A percentile compares a stretch with the other conserved stretches of the same genome.
Evolutionary conservation across 1,140 invertebrate genomes (phyloP).

Genomic region (Pomacea maculata): DNA sequence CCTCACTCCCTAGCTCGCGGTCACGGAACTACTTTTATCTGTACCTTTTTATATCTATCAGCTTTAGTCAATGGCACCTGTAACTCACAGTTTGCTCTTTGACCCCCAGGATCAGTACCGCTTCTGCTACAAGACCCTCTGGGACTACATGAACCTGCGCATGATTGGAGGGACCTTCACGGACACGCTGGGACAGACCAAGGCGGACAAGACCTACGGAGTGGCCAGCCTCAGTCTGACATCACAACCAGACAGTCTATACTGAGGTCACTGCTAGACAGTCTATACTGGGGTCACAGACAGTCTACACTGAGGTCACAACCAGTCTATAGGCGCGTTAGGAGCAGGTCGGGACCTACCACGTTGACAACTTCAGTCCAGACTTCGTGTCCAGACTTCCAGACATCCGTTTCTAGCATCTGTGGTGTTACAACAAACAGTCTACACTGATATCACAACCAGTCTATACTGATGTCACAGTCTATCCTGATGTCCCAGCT

Average conservation of each 20-base stretch:
- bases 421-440: too few species aligned
- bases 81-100: background rate
- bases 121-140: slow-evolving; percentile 60
- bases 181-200: slow-evolving; percentile 45
- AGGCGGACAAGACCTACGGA: slow-evolving; percentile 38
- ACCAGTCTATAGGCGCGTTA: background rate
- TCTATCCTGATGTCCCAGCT: background rate
- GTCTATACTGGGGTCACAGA: background rate
- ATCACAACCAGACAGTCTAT: slow-evolving; percentile 32
- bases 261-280: background rate
- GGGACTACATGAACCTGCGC: slow-evolving; percentile 61
- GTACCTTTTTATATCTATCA: background rate
- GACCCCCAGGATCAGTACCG: slow-evolving; percentile 59
- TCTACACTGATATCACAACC: background rate
- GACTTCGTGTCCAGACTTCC: too few species aligned
- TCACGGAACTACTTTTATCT: background rate
- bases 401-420: too few species aligned
- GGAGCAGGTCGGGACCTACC: too few species aligned
- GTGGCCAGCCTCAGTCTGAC: slow-evolving; percentile 45
- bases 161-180: slow-evolving; percentile 45
- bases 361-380: too few species aligned
- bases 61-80: background rate
- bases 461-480: background rate
- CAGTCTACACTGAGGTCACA: background rate
- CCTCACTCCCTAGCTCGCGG: background rate